Conservation (phyloP, 2,113 vertebrate genomes). For the Cyanoramphus novaezelandiae region DNA sequence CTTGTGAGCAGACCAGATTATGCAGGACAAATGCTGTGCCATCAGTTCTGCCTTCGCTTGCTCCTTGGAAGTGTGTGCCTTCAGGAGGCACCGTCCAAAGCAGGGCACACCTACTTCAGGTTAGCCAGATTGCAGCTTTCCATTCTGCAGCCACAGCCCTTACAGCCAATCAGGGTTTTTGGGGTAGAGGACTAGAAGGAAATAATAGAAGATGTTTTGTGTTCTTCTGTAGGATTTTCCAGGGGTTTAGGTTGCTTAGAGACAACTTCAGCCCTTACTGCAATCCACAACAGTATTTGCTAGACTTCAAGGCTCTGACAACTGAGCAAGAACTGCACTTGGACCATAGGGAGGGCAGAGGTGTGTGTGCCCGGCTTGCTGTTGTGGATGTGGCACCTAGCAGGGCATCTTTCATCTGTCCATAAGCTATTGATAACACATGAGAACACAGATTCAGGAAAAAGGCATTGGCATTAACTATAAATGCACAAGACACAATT, state of each 20-base stretch:
- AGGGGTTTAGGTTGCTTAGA: not conserved
- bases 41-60: not conserved
- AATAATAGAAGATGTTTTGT: not conserved
- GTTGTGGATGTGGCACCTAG: not conserved
- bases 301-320: not conserved
- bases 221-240: not conserved
- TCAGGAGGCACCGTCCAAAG: not conserved
- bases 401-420: not conserved
- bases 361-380: not conserved
- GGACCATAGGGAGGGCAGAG: not conserved
- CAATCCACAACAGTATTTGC: not conserved
- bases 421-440: not conserved
- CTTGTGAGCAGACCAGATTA: not conserved
- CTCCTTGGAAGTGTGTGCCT: not conserved
- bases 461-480: not conserved
- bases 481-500: not conserved
- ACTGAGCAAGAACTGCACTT: not conserved
- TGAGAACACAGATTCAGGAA: not conserved
- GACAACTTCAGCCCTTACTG: not conserved
- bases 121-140: not conserved
- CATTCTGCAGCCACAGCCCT: not conserved
- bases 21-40: not conserved
- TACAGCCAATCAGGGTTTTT: not conserved
- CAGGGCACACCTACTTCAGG: not conserved
- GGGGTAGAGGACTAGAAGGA: not conserved